phyloP scores from a whole-genome alignment of 2,113 vertebrate genomes.

The Xiphophorus couchianus region DNA sequence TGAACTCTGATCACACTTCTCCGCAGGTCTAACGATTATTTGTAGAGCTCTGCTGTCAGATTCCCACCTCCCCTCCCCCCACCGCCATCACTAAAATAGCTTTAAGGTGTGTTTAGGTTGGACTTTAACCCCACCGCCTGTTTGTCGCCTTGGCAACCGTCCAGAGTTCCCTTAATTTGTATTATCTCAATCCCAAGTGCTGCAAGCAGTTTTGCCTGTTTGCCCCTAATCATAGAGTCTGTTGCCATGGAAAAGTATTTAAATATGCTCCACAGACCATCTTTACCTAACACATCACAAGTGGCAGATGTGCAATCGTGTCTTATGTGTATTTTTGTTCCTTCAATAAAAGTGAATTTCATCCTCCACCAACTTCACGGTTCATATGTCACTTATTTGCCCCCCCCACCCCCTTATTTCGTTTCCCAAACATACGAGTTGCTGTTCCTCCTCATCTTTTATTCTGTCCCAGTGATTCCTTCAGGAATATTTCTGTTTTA shows the following conservation, averaged over 20 bases:
- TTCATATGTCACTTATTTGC: slow-evolving; percentile 9
- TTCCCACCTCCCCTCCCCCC: slow-evolving; percentile 32
- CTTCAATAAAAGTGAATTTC: slow-evolving; percentile 17
- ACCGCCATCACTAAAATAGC: slow-evolving; percentile 75
- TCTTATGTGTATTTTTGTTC: slow-evolving; percentile 43
- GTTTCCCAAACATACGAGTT: slow-evolving; percentile 34
- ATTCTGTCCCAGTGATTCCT: slow-evolving; percentile 14
- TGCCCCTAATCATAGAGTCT: slow-evolving; percentile 72
- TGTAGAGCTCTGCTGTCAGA: slow-evolving; percentile 49
- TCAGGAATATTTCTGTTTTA: slow-evolving; percentile 50
- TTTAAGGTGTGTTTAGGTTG: slow-evolving; percentile 80
- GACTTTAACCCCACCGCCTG: slow-evolving; percentile 78
- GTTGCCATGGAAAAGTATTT: slow-evolving; percentile 81
- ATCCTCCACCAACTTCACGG: background rate
- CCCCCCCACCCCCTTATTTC: background rate
- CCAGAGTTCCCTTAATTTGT: slow-evolving; percentile 78
- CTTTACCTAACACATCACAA: slow-evolving; percentile 59
- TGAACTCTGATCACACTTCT: slow-evolving; percentile 71
- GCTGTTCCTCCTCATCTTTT: background rate
- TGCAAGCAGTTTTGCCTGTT: slow-evolving; percentile 72
- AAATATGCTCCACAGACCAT: slow-evolving; percentile 72
- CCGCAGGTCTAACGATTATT: slow-evolving; percentile 66
- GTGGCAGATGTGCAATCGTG: slow-evolving; percentile 37
- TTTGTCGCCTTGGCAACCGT: slow-evolving; percentile 74
- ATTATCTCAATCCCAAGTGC: slow-evolving; percentile 76